Evolutionary conservation across 2,888 invertebrate genomes (phyloP).

Genomic region (Trachelus stipa): DNA sequence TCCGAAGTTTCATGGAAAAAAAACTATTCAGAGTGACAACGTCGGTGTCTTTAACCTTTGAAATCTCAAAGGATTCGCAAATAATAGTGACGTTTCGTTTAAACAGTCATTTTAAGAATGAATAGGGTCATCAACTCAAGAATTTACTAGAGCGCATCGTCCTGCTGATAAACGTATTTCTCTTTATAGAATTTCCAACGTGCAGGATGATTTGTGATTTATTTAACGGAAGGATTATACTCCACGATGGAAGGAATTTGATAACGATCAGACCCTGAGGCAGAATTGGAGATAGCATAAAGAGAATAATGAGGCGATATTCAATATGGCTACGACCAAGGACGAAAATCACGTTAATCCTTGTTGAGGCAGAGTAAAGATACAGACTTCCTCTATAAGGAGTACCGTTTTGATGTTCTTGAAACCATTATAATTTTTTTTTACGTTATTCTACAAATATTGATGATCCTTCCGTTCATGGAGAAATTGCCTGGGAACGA

Average conservation of each 20-base stretch:
- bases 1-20: not conserved
- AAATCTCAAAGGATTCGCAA: not conserved
- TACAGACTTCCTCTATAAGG: not conserved
- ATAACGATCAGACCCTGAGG: not conserved
- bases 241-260: not conserved
- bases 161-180: not conserved
- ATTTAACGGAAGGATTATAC: not conserved
- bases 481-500: not conserved
- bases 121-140: not conserved
- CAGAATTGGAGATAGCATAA: not conserved
- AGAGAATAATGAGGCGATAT: not conserved
- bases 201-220: not conserved
- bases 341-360: not conserved
- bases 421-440: not conserved
- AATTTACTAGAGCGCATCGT: too few relatives aligned
- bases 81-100: not conserved
- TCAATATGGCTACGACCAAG: not conserved
- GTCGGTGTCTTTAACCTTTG: not conserved
- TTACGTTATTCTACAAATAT: not conserved
- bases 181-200: not conserved
- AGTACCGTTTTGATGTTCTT: not conserved
- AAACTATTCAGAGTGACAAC: not conserved
- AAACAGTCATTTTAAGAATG: not conserved
- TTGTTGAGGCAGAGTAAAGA: not conserved
- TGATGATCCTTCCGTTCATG: not conserved